Base-by-base conservation (phyloP, 2,888 invertebrate species). In the Diabrotica balteata region DNA sequence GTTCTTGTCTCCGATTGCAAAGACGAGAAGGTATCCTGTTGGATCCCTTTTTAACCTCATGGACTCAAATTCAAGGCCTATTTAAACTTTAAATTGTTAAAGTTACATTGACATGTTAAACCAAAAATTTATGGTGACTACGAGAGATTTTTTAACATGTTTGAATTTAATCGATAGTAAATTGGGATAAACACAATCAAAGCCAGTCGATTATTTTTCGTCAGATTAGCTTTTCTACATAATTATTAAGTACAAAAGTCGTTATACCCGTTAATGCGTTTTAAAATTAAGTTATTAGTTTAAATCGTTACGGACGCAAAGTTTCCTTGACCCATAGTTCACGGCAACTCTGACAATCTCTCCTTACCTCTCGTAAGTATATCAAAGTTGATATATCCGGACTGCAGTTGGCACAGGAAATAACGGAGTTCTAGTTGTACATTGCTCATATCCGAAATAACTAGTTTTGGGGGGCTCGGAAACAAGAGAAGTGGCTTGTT, bases 401-500 rank as follows among this genome's bases (percentile, higher is more conserved):
- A 32, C 66, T 69, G 66, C 53, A 58, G 63, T 65, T 69, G 69
- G 66, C 69, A 66, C 45, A 66, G 69, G 69, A 69, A 69, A 69
- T 69, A 69, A 61, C 68, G 64, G 50, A 68, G 68, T 68, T 64
- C 64, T 58, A 66, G 68, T 68, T 66, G 66, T 66, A 65, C 69
- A 69, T 69, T 66, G 69, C 69, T 63, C 63, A 69, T 61, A 69
- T 69, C 69, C 69, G 69, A 63, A 63, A 59, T 63, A 66, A 66
- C 69, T 62, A 66, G 69, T 69, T 69, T 66, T 55, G 46, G 69
- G 32, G 69, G 65, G 42, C 49, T 53, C 59, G 68, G 68, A 69
- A 68, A 68, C 68, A 52, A 57, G 68, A 68, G 64, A 68, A 68
- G 68, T 68, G 68, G 68, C 68, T 68, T 68, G 68, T 68, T 68